Percentiles rank a stretch among this genome's conserved stretches.
phyloP scores from a whole-genome alignment of 2,113 vertebrate species.

The Pterocles orientalis region DNA sequence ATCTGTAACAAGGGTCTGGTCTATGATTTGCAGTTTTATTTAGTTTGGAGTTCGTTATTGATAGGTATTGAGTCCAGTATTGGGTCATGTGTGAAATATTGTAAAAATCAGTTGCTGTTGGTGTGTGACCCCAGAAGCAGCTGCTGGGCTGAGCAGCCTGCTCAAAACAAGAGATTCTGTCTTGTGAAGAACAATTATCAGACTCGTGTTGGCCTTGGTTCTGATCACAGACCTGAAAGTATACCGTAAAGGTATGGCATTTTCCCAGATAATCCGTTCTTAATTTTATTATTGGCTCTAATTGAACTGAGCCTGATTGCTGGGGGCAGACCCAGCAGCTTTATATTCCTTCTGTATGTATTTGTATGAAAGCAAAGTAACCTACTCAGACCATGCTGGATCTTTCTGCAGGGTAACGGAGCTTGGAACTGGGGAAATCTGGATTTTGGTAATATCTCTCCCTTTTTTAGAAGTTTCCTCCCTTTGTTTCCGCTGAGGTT shows the following conservation, averaged over 20 bases:
- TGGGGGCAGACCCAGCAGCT: background rate
- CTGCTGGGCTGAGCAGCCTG: background rate
- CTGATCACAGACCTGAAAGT: fast-evolving
- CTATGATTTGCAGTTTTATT: fast-evolving
- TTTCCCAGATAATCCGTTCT: fast-evolving
- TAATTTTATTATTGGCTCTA: fast-evolving
- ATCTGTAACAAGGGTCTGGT: background rate
- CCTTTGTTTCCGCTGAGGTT: background rate
- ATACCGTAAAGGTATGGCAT: too few species aligned
- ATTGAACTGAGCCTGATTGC: background rate
- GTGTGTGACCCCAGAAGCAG: background rate
- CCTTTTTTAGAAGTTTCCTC: too few species aligned
- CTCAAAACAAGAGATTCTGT: fast-evolving
- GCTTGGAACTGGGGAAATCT: background rate
- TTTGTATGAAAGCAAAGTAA: background rate
- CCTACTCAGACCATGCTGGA: fast-evolving
- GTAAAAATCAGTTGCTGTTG: fast-evolving
- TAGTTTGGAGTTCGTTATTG: background rate
- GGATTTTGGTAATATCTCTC: fast-evolving
- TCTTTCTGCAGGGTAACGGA: background rate
- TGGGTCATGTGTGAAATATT: fast-evolving
- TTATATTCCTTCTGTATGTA: fast-evolving
- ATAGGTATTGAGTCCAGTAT: fast-evolving
- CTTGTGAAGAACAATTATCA: background rate
- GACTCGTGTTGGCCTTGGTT: too few species aligned